Conservation (phyloP, 2,888 invertebrate genomes). For the Muscina levida region DNA sequence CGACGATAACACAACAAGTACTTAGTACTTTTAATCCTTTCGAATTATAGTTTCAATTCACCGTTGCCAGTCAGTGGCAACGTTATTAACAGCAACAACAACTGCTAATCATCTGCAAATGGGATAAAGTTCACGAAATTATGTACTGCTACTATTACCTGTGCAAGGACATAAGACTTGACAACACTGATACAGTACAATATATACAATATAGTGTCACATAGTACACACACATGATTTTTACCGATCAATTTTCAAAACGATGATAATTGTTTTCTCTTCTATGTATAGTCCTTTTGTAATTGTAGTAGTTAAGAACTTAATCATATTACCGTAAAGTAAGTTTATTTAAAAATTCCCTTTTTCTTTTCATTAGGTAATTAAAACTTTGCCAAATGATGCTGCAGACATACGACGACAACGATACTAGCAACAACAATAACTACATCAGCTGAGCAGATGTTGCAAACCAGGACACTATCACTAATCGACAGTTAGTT, state of each 20-base stretch:
- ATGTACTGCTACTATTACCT: too few species aligned
- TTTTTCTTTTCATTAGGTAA: slow-evolving; percentile 42
- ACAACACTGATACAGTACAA: neutral
- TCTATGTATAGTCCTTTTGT: neutral
- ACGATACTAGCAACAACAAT: neutral
- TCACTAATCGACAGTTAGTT: slow-evolving; percentile 41
- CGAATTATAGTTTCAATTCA: slow-evolving; percentile 35
- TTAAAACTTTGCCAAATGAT: slow-evolving; percentile 23
- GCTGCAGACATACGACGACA: slow-evolving; percentile 10
- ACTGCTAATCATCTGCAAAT: slow-evolving; percentile 19
- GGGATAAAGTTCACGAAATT: neutral
- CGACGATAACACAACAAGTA: slow-evolving; percentile 12
- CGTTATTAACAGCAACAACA: too few species aligned
- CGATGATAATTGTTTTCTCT: neutral
- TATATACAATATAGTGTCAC: neutral
- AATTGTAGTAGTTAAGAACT: slow-evolving; percentile 13
- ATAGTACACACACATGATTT: slow-evolving; percentile 18
- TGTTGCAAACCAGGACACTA: neutral
- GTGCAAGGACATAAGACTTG: too few species aligned
- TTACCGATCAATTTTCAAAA: slow-evolving; percentile 21
- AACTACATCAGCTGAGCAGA: slow-evolving; percentile 33
- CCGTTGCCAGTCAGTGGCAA: neutral
- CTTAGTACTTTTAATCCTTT: slow-evolving; percentile 53
- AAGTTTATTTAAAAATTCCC: slow-evolving; percentile 46
- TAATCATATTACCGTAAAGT: slow-evolving; percentile 25